Percentiles rank a stretch among this genome's conserved stretches.
Conservation (phyloP, 1,140 invertebrate genomes). For the Ladona fulva region DNA sequence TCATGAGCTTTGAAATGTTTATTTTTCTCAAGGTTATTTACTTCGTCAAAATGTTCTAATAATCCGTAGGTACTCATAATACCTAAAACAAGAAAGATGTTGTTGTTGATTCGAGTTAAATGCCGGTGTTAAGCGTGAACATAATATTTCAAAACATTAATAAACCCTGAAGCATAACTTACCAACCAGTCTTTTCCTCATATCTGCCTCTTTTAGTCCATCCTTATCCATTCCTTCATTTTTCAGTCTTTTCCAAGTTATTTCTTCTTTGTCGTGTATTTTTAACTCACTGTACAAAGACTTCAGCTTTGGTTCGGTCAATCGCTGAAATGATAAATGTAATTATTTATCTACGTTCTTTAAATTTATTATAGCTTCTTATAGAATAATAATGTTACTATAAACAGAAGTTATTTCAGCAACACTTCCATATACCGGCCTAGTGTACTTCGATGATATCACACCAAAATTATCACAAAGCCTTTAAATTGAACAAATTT, state of each 20-base stretch:
- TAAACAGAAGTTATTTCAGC: too few species aligned
- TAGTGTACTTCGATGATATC: too few species aligned
- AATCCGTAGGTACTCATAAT: slow-evolving; percentile 77
- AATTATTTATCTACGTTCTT: too few species aligned
- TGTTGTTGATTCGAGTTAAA: too few species aligned
- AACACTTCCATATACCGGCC: too few species aligned
- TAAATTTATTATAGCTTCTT: too few species aligned
- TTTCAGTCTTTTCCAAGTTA: slow-evolving; percentile 69
- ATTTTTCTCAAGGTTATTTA: slow-evolving; percentile 45
- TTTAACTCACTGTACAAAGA: slow-evolving; percentile 80
- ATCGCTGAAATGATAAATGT: slow-evolving; percentile 46
- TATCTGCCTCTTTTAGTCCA: slow-evolving; percentile 71
- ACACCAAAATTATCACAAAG: too few species aligned
- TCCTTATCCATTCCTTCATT: slow-evolving; percentile 76
- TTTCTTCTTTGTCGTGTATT: slow-evolving; percentile 86
- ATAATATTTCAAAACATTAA: too few species aligned
- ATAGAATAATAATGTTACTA: neutral
- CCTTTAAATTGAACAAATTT: neutral
- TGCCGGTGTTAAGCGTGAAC: too few species aligned
- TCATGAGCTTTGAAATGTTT: slow-evolving; percentile 45
- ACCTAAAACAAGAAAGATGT: slow-evolving; percentile 32
- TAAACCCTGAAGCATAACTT: too few species aligned
- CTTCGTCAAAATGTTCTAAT: slow-evolving; percentile 67
- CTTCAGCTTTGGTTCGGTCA: slow-evolving; percentile 74
- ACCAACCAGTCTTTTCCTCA: slow-evolving; percentile 70